Evolutionary conservation across 92 coral and sea anemone species (phyloP), one percentile per base, ranked within the genome.

Genomic region (Plumapathes pennacea): DNA sequence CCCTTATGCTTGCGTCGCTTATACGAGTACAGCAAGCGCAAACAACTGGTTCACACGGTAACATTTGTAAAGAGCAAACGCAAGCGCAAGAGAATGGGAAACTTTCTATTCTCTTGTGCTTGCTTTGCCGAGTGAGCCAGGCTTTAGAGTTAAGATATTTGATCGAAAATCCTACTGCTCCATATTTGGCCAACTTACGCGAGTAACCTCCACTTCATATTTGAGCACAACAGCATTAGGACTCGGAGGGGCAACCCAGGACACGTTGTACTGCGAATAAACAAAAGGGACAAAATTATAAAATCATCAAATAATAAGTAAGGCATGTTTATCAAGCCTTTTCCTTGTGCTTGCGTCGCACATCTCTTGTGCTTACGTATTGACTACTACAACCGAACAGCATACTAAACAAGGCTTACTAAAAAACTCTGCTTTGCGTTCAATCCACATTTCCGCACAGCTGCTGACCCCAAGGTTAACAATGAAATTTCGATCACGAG

Each of bases 191-290:
- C n/a, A n/a, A 59, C 78, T 41, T 19, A 53, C 59, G 60, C 38
- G 38, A 33, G 5, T 41, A 33, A 83, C 69, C 51, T 78, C 72
- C 33, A 87, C 32, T 11, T 91, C 89, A 51, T 91, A 91, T 68
- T 85, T 87, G 29, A 91, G 86, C 8, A 91, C 91, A 10, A 75
- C 61, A 23, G 85, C 89, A 54, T 91, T 91, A 14, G 96, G 96
- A 3, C 76, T 80, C 10, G 21, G 43, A 13, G 97, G 97, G 17
- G 78, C 66, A 0, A 34, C 31, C 97, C 97, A 91, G 2, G 61
- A 50, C 44, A 91, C 46, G 25, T 38, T 46, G 41, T 32, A 86
- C 97, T 91, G 51, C 13, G 30, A 51, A 39, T 38, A 30, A 48
- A 13, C n/a, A 12, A 25, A 28, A 47, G 12, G 17, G 28, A 3